Conservation (phyloP, 2,888 invertebrate species). For the Drosophila demipolita region DNA sequence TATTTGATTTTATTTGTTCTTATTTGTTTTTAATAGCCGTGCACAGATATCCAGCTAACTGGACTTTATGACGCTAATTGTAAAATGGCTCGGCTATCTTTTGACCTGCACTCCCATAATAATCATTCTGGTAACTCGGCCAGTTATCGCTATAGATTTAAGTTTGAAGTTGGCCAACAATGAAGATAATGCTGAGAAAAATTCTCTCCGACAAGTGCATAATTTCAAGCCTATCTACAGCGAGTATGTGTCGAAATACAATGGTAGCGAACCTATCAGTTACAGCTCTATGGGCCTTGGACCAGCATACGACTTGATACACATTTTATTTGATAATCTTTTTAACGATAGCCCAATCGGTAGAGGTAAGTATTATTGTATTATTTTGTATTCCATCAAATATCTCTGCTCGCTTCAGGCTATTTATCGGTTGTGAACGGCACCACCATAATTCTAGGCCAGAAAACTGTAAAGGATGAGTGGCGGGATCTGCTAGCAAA, state of each 20-base stretch:
- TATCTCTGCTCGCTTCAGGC: neutral
- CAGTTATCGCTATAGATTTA: neutral
- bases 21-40: neutral
- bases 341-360: too few species aligned
- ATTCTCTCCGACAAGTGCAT: conserved; percentile 2
- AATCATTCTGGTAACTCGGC: neutral
- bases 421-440: conserved; percentile 5
- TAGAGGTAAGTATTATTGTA: neutral
- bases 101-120: neutral
- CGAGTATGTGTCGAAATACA: neutral
- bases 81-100: neutral
- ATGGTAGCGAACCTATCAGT: neutral
- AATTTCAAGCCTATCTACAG: neutral
- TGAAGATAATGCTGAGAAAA: conserved; percentile 1
- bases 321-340: neutral
- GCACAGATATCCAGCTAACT: neutral
- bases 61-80: neutral
- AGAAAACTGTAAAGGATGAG: conserved; percentile 81
- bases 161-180: neutral
- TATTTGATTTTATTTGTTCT: neutral
- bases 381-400: neutral
- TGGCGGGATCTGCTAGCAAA: conserved; percentile 85
- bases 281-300: neutral
- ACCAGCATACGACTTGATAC: neutral
- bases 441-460: conserved; percentile 56